These are phyloP conservation scores for Planiliza haematocheilus DNA, from an alignment of 2,113 vertebrate species.

Conservation along the genomic window DNA sequence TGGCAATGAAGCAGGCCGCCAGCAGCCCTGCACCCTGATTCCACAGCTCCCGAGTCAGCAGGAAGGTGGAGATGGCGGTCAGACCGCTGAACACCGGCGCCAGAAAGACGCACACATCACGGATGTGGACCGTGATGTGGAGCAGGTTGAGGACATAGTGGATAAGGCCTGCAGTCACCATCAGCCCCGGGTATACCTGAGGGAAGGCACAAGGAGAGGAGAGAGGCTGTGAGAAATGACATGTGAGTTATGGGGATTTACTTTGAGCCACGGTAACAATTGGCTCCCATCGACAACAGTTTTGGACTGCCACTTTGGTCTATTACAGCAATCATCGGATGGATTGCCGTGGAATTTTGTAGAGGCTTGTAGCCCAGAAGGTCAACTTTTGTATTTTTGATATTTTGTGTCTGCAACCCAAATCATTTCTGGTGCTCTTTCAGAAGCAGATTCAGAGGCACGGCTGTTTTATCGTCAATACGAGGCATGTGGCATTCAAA, in stretches of 20 bases:
- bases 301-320: not conserved
- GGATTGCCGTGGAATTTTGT: not conserved
- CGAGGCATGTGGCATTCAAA: no score
- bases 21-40: slow-evolving; percentile 97
- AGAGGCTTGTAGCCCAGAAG: not conserved
- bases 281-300: no score
- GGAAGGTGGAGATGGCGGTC: slow-evolving; percentile 97
- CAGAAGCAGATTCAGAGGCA: no score
- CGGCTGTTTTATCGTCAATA: no score
- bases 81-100: slow-evolving; percentile 98
- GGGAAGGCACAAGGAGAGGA: not conserved
- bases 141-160: slow-evolving; percentile 98
- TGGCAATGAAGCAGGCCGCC: slow-evolving; percentile 99
- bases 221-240: not conserved
- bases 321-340: not conserved
- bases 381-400: no score
- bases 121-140: slow-evolving; percentile 97
- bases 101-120: slow-evolving; percentile 97
- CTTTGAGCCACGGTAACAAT: not conserved
- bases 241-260: no score
- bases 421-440: no score
- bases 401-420: no score
- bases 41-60: slow-evolving; percentile 98
- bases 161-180: slow-evolving; percentile 99
- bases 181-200: slow-evolving; percentile 98